Evolutionary conservation across 2,113 vertebrate genomes (phyloP), one percentile per base, ranked within the genome.

Genomic region (Agelaius tricolor): DNA sequence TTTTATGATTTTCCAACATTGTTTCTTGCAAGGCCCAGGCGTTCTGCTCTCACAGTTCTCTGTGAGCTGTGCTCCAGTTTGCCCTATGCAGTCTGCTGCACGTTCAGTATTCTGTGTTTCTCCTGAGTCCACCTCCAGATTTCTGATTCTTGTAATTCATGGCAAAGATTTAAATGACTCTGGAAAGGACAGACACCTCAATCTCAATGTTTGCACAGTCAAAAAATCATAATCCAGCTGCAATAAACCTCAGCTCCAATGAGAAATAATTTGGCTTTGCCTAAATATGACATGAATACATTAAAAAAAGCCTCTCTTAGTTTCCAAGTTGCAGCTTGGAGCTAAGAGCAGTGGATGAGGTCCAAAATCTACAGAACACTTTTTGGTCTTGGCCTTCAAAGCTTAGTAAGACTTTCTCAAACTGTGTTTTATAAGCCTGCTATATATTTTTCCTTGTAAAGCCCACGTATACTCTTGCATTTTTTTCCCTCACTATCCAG

Each of bases 341-440:
- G 80, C 58, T 77, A 69, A 90, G 83, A 88, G 78, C 30, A 59
- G 61, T 89, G 92, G 55, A 89, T 73, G 59, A 84, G 68, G 63
- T 93, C 81, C 94, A 97, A 97, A 97, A 84, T 46, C 81, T 94
- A 95, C 80, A 86, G n/a, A 49, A n/a, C n/a, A 71, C 14, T 54
- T 96, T 93, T 82, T 71, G 22, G 69, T 89, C 58, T 92, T 49
- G 85, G 65, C 55, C 74, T 97, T 95, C 86, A 33, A 95, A 96
- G 59, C 41, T 94, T 73, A 86, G 39, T n/a, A 43, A 84, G 71
- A 82, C 55, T 86, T 95, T 94, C 87, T 96, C 83, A 96, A 96
- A 95, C 52, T 87, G 43, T 49, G 67, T 93, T 90, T 95, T 90
- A 93, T 68, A 78, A 72, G 30, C 20, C 77, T 28, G 58, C 33